Conservation (phyloP, 2,888 invertebrate species). For the Ceramica pisi region DNA sequence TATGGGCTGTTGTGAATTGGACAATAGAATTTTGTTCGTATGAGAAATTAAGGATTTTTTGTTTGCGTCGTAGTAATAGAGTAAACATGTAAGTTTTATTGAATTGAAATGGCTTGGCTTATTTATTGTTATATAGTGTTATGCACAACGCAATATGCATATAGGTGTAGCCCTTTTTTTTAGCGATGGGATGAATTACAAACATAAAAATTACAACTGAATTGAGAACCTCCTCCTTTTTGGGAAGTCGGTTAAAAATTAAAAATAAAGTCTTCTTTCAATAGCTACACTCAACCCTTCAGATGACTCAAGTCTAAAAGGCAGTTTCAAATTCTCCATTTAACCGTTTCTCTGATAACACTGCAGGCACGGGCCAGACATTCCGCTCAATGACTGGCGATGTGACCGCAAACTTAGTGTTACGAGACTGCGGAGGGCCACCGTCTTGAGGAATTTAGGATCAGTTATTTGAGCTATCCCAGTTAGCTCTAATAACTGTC, state of each 20-base stretch:
- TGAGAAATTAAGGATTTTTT: too few species aligned
- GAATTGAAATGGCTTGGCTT: too few species aligned
- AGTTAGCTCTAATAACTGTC: background rate
- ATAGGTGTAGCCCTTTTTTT: too few species aligned
- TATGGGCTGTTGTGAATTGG: slow-evolving; percentile 4
- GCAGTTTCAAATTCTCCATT: background rate
- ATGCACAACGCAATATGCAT: too few species aligned
- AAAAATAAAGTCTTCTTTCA: too few species aligned
- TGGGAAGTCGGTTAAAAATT: too few species aligned
- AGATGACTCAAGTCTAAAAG: background rate
- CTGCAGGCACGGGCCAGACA: slow-evolving; percentile 10
- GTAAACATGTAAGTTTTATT: too few species aligned
- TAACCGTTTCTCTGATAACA: background rate
- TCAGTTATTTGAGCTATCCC: background rate
- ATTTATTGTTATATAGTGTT: too few species aligned
- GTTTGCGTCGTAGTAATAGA: too few species aligned
- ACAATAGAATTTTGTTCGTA: background rate
- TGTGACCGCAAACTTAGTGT: slow-evolving; percentile 16
- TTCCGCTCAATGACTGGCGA: slow-evolving; percentile 24
- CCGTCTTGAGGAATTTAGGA: slow-evolving; percentile 7
- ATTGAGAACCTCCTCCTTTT: too few species aligned
- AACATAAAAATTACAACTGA: too few species aligned
- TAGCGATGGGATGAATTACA: too few species aligned
- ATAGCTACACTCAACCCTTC: background rate
- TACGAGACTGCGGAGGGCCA: slow-evolving; percentile 8